Base-by-base conservation (phyloP, 2,888 invertebrate genomes). In the Acronicta alni region DNA sequence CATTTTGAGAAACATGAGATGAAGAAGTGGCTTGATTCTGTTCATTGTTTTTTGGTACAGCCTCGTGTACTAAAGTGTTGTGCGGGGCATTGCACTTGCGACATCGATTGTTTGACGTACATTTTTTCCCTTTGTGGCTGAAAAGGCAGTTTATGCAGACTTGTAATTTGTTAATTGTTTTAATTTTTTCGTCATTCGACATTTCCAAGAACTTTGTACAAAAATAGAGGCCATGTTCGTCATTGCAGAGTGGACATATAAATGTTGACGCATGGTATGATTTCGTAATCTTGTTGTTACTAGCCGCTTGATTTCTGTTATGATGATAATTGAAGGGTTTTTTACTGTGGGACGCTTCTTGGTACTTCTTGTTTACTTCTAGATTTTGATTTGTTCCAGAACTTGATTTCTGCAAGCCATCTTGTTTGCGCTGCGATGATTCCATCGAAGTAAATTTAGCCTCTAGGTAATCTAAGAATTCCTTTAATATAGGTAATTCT, bases 181-280 rank as follows among this genome's bases (percentile, higher is more conserved):
- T 14, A 2, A 18, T n/a, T 30, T 30, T 44, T 26, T 10, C 14
- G 7, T 48, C 12, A 9, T 32, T 39, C n/a, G 42, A 5, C 44
- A 39, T 51, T 38, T 51, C 38, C 37, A 57, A 14, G 38, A 57
- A 44, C 18, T 20, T 37, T 38, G 35, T 23, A 23, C 38, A 57
- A 15, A 16, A 23, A 10, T 26, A 48, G 0, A 48, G 2, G 6
- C 49, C 37, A 49, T 43, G 43, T n/a, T 35, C 42, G 6, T 56
- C 15, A 8, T 30, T 26, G 51, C 30, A 51, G 10, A 57, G 15
- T 18, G 57, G 38, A 20, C 30, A 57, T 18, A 0, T 10, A 16
- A 51, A 30, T 10, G 46, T 39, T 39, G 39, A 32, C 32, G 39
- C 20, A 20, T 47, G 54, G 12, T n/a, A 55, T 14, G 55, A 12